Base-by-base conservation (phyloP, 2,797 vertebrate species). In the Acipenser transmontanus region DNA sequence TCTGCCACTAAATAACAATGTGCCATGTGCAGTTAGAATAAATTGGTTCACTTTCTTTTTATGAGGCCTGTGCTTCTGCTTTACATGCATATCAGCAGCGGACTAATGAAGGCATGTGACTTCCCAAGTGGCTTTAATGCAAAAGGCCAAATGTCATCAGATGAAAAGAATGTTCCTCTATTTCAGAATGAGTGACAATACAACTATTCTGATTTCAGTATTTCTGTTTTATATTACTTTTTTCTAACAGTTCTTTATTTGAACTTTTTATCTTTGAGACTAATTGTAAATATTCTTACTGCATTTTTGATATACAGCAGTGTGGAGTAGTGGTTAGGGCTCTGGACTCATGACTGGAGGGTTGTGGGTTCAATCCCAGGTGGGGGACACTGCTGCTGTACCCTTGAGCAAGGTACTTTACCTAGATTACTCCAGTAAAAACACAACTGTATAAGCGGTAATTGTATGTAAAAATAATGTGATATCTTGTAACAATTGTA, bases 1-100 rank as follows among this genome's bases (percentile, higher is more conserved):
- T 87, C 81, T 85, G 85, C 88, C 85, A 87, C 84, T 84, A 81
- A 91, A 90, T 91, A 90, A 89, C 88, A 85, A 82, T 87, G 80
- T 92, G 90, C 89, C 89, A 85, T 90, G 87, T 84, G 81, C 83
- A 85, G 86, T 90, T 89, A 88, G 77, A 79, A 67, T 82, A 88
- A 84, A 87, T 87, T 85, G 85, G 78, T 86, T 90, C 84, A 81
- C 80, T 74, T 74, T 73, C 47, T 50, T 64, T 60, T 68, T 63
- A 47, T 65, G 59, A 59, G 14, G 8, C 64, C 60, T 9, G 50
- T 17, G 60, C 6, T 47, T 34, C 7, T 10, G 56, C 52, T n/a
- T 8, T 6, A 49, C 11, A 34, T 47, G 60, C 14, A 8, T 48
- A 60, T 17, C 10, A 61, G 20, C 12, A 14, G 63, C 14, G 48